Evolutionary conservation across 1,140 invertebrate species (phyloP).

Genomic region (Notospermus geniculatus): DNA sequence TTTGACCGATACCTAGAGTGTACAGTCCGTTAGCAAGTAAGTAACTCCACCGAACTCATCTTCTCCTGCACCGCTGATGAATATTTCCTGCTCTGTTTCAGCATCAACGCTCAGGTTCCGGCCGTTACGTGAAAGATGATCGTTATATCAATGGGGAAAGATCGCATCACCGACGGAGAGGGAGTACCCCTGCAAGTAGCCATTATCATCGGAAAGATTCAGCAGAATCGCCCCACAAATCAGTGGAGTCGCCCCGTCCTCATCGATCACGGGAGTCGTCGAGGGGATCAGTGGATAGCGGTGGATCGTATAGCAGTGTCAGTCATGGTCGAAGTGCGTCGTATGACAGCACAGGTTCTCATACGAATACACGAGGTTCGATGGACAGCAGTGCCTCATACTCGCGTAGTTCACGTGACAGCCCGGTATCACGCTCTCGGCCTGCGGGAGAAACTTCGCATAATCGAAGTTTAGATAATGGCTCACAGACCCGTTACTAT

Average conservation of each 20-base stretch:
- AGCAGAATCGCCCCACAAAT: background rate
- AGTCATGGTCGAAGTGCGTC: conserved; percentile 7
- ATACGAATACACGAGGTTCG: too few species aligned
- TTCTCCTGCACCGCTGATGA: too few species aligned
- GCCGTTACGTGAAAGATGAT: conserved; percentile 8
- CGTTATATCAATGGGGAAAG: conserved; percentile 10
- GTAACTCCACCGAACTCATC: too few species aligned
- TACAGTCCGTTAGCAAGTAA: too few species aligned
- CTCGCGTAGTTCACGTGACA: too few species aligned
- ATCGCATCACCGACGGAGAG: background rate
- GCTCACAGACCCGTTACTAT: background rate
- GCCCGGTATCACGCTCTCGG: too few species aligned
- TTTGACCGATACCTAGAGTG: too few species aligned
- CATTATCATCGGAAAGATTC: conserved; percentile 7
- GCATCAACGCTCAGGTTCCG: conserved; percentile 2
- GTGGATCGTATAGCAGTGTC: background rate
- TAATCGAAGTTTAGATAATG: too few species aligned
- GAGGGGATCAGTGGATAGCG: background rate
- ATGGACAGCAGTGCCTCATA: too few species aligned
- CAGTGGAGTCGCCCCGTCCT: conserved; percentile 4
- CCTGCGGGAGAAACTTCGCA: too few species aligned
- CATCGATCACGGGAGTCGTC: conserved; percentile 7
- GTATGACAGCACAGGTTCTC: conserved; percentile 2
- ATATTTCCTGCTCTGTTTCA: background rate
- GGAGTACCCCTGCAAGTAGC: background rate